Conservation (phyloP, 1,140 invertebrate genomes). For the Whitmania pigra region DNA sequence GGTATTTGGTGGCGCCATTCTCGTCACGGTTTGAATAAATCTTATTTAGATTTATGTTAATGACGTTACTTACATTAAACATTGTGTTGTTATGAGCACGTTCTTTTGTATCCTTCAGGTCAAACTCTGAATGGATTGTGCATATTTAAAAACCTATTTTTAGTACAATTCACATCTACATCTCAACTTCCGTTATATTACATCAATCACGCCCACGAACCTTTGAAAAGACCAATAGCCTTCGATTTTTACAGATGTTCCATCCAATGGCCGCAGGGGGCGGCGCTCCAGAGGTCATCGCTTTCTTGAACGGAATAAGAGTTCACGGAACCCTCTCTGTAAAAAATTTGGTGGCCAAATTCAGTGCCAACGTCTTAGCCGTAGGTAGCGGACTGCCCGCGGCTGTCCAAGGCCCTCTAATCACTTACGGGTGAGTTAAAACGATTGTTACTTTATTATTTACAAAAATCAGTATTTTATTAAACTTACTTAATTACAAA, state of each 20-base stretch:
- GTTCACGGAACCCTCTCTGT: conserved; percentile 28
- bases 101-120: too few relatives aligned
- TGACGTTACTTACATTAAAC: background rate
- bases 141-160: too few relatives aligned
- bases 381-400: conserved; percentile 32
- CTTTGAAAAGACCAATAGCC: too few relatives aligned
- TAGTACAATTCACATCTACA: too few relatives aligned
- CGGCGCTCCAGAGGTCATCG: conserved; percentile 33
- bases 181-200: too few relatives aligned
- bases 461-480: too few relatives aligned
- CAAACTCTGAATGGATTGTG: too few relatives aligned
- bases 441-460: too few relatives aligned
- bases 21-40: conserved; percentile 16
- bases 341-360: conserved; percentile 31
- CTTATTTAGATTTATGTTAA: background rate
- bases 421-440: conserved; percentile 25
- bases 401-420: conserved; percentile 34
- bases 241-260: background rate
- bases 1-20: conserved; percentile 12
- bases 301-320: conserved; percentile 33
- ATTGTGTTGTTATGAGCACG: too few relatives aligned
- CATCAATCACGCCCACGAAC: too few relatives aligned
- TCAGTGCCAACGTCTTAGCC: conserved; percentile 30
- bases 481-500: too few relatives aligned
- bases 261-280: conserved; percentile 33